Evolutionary conservation across 1,140 invertebrate genomes (phyloP), one percentile per base, ranked within the genome.

Genomic region (Hylaeus anthracinus): DNA sequence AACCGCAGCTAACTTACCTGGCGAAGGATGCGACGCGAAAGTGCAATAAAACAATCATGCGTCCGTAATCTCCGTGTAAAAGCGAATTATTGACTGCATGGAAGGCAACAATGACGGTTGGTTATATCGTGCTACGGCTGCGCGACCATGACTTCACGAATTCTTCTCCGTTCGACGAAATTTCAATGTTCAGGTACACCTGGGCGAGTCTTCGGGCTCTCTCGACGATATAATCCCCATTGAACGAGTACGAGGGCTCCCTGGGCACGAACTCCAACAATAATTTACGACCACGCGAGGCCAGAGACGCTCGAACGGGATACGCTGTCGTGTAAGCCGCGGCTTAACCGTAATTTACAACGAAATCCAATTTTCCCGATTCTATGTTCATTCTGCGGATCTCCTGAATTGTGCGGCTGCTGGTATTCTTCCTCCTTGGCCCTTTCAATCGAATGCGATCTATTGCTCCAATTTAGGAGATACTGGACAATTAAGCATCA

Each of bases 1-100:
- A 15, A 15, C 78, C 55, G 71, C 14, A 72, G 26, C 5, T 9
- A 41, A 55, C 10, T 43, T 63, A 60, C 67, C 76, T 79, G 63
- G 1, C 14, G 3, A 37, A 37, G 26, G 12, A 37, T 39, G 4
- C 41, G 3, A n/a, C 26, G 26, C 53, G 8, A 39, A 66, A 66
- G 6, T 51, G 45, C 45, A 67, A 67, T 67, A 67, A 80, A 67
- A 74, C 64, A 80, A 74, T 81, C 26, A 67, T 74, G 10, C 60
- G 58, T 76, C 81, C 9, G 71, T 77, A 89, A 89, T 89, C 82
- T 85, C 81, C 85, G 85, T 86, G 79, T 86, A 86, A 85, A 88
- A 81, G 79, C 81, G 58, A 89, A 83, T 86, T 88, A 84, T 83
- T 74, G 61, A 1, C 26, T 8, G 66, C 6, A 73, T 61, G 78